Evolutionary conservation across 2,797 vertebrate genomes (phyloP).

Genomic region (Catharus ustulatus): DNA sequence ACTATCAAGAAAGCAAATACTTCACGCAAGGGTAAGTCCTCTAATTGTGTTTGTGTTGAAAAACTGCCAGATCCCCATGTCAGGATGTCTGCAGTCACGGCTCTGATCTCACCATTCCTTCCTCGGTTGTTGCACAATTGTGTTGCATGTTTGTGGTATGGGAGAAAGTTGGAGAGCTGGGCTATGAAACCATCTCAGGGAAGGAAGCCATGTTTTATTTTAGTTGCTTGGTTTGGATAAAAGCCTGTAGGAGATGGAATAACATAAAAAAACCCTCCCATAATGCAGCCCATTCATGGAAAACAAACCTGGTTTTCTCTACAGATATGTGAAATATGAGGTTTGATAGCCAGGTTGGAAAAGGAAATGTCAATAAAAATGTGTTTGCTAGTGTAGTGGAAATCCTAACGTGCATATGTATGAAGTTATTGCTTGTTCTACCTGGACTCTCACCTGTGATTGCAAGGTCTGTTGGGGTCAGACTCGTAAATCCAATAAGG

Average conservation of each 20-base stretch:
- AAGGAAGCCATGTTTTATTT: conserved; percentile 70
- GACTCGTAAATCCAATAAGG: not conserved
- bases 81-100: conserved; percentile 78
- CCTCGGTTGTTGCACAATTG: conserved; percentile 62
- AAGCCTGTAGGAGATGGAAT: conserved; percentile 66
- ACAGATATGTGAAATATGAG: conserved; percentile 33
- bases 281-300: not conserved
- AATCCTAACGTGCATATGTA: not conserved
- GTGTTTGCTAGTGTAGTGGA: not conserved
- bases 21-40: conserved; percentile 82
- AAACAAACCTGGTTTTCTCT: conserved; percentile 17
- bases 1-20: conserved; percentile 76
- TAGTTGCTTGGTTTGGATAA: conserved; percentile 70
- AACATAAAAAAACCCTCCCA: conserved; percentile 44
- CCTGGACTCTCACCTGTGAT: not conserved
- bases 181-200: conserved; percentile 55
- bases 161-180: conserved; percentile 57
- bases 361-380: conserved; percentile 24
- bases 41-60: conserved; percentile 83
- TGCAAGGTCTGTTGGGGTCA: not conserved
- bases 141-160: conserved; percentile 69
- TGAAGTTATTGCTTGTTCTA: not conserved
- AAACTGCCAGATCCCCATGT: conserved; percentile 79
- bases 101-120: conserved; percentile 73
- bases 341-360: conserved; percentile 23